These are phyloP conservation scores for Setophaga kirtlandii DNA, from an alignment of 2,113 vertebrate species.

Conservation along the genomic window DNA sequence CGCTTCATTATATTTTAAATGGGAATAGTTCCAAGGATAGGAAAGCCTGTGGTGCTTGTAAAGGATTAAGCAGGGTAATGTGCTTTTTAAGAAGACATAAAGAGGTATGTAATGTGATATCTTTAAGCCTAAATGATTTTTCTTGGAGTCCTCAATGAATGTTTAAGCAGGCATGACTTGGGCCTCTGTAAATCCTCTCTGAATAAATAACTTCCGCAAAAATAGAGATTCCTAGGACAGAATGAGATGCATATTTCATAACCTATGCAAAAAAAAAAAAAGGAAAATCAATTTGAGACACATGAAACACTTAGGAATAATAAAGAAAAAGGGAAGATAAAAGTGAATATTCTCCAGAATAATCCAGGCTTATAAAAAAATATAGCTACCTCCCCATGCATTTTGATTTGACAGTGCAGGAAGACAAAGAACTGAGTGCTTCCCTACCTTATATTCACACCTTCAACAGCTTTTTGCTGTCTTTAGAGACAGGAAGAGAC, in stretches of 20 bases:
- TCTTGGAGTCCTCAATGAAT: conserved; percentile 58
- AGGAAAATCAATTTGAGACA: conserved; percentile 15
- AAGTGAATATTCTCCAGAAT: neutral
- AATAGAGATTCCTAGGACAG: neutral
- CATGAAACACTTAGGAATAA: neutral
- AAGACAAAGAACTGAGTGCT: neutral
- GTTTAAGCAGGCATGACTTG: conserved; percentile 60
- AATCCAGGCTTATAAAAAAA: neutral
- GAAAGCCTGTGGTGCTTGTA: conserved; percentile 64
- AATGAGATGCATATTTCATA: conserved; percentile 39
- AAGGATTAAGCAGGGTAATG: conserved; percentile 66
- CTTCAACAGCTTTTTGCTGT: neutral
- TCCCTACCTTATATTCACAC: neutral
- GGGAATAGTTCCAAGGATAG: conserved; percentile 47
- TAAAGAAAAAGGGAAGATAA: neutral
- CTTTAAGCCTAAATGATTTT: conserved; percentile 64
- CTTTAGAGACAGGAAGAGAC: neutral
- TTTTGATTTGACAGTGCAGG: neutral
- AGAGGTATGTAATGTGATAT: conserved; percentile 67
- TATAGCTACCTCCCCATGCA: neutral
- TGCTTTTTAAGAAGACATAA: conserved; percentile 64
- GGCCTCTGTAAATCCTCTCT: conserved; percentile 33
- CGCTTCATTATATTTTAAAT: conserved; percentile 45
- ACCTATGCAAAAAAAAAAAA: neutral
- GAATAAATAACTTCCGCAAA: conserved; percentile 31